phyloP scores from a whole-genome alignment of 1,140 invertebrate genomes.

The Camponotus vicinus region DNA sequence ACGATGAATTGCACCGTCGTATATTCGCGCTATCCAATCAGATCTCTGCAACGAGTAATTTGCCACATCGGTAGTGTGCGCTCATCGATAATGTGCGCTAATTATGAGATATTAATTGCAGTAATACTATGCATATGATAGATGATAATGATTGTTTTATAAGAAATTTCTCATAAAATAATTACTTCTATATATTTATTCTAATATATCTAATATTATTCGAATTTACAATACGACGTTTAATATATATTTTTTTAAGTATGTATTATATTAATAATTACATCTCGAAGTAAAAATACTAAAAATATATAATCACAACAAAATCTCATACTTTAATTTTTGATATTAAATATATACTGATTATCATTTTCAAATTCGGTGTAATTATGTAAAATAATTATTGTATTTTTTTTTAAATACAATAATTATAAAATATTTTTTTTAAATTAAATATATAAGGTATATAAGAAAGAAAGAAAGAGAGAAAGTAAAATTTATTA shows the following conservation, averaged over 20 bases:
- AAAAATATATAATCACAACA: not conserved
- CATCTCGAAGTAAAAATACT: not conserved
- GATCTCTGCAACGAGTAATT: slow-evolving; percentile 27
- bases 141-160: not conserved
- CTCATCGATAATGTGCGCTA: not conserved
- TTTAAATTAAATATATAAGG: no score
- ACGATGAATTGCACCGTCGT: not conserved
- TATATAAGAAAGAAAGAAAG: no score
- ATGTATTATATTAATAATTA: not conserved
- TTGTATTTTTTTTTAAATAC: no score
- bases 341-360: no score
- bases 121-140: not conserved
- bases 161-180: not conserved
- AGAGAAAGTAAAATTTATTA: no score
- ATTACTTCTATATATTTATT: not conserved
- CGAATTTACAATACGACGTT: no score
- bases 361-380: no score
- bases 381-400: no score
- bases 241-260: not conserved
- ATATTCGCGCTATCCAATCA: not conserved
- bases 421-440: no score
- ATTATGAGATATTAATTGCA: slow-evolving; percentile 26
- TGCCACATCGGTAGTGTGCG: not conserved
- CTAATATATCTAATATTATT: no score
- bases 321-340: no score